A percentile compares a stretch with the other conserved stretches of the same genome.
phyloP scores from a whole-genome alignment of 2,113 vertebrate species.

The Pedionomus torquatus region DNA sequence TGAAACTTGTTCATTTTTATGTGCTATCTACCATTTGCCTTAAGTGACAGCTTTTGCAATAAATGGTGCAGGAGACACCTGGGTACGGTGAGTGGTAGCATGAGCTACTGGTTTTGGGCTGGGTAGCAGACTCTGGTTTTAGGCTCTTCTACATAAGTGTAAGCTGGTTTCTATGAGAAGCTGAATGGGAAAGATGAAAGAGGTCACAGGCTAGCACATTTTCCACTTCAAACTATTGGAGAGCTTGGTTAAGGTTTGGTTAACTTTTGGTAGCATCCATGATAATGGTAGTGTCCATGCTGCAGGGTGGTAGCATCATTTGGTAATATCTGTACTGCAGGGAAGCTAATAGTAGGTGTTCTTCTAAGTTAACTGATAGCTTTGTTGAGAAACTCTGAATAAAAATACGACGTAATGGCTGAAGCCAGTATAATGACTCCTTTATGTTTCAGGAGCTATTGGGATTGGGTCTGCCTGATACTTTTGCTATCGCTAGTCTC shows the following conservation, averaged over 20 bases:
- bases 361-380: not conserved
- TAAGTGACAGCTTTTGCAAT: not conserved
- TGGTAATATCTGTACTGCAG: not conserved
- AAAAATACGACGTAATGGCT: not conserved
- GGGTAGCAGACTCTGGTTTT: not conserved
- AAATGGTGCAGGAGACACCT: accelerated
- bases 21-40: not conserved
- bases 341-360: not conserved
- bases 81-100: not conserved
- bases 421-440: conserved; percentile 14
- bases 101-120: not conserved
- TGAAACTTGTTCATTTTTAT: too few species aligned
- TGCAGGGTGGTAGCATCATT: not conserved
- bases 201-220: not conserved
- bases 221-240: not conserved
- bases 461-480: conserved; percentile 17
- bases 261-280: not conserved
- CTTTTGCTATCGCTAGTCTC: conserved; percentile 42
- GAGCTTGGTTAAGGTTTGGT: not conserved
- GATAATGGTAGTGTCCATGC: not conserved
- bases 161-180: not conserved
- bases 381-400: not conserved
- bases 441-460: conserved; percentile 40
- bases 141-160: accelerated
- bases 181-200: not conserved